These are phyloP conservation scores for Nothoprocta perdicaria DNA, from an alignment of 2,113 vertebrate species.

Conservation along the genomic window DNA sequence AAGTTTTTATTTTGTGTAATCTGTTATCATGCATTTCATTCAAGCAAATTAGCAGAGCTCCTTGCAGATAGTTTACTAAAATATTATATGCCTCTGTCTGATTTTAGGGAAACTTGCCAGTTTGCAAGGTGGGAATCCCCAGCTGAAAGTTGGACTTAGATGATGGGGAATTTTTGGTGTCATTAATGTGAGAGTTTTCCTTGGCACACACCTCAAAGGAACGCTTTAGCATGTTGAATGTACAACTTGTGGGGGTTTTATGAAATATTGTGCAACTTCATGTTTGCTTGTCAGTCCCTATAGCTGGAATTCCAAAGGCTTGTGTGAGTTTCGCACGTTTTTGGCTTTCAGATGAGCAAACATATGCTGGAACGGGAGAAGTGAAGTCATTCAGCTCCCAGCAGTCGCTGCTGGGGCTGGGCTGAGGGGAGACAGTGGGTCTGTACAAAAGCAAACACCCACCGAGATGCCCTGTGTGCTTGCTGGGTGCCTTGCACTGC, in stretches of 20 bases:
- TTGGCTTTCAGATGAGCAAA: constrained; percentile 52
- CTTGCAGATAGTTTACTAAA: neutral
- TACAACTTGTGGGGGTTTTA: constrained; percentile 24
- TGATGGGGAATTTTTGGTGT: neutral
- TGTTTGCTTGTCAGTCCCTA: constrained; percentile 40
- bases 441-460: neutral
- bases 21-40: neutral
- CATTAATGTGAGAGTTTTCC: neutral
- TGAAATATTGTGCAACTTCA: constrained; percentile 17
- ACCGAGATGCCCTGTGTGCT: neutral
- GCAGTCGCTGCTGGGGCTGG: neutral
- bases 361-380: constrained; percentile 36
- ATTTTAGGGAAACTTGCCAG: neutral
- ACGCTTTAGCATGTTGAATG: neutral
- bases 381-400: constrained; percentile 26
- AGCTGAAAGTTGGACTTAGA: neutral
- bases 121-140: neutral
- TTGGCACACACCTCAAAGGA: constrained; percentile 1
- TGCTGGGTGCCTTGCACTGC: neutral
- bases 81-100: neutral
- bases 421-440: neutral
- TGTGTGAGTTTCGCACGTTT: constrained; percentile 61
- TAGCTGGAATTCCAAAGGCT: constrained; percentile 50
- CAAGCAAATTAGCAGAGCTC: neutral
- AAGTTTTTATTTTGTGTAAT: constrained; percentile 64